Base-by-base conservation (phyloP, 2,113 vertebrate species). In the Crocuta crocuta region DNA sequence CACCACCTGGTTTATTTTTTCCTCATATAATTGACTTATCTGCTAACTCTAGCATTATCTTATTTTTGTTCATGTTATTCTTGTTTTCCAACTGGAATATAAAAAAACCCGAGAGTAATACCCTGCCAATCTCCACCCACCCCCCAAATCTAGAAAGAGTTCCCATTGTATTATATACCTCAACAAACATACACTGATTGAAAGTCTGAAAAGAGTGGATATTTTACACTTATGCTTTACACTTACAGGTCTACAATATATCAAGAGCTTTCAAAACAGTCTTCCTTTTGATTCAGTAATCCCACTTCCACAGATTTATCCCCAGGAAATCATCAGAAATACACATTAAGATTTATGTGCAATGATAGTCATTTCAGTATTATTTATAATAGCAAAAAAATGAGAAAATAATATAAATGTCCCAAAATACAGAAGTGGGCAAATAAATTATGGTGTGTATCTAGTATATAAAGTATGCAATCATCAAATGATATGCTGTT, bases 321-420 rank as follows among this genome's bases (percentile, higher is more conserved):
- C 26, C 7, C 80, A 74, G 66, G 80, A 93, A 96, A 70, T 79
- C 93, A 81, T 94, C 63, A 88, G 39, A 96, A 96, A 82, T 87
- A 43, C 28, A 43, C 50, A 68, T 71, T 85, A 84, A 93, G 31
- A 70, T 71, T 82, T 95, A 82, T n/a, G 23, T 79, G 11, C 31
- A 28, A 48, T 73, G 63, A 79, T 73, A 90, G 48, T 73, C 35
- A 94, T 39, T 39, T 90, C 33, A 63, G 31, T 55, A n/a, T 82
- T 93, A 55, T 79, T 87, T 95, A 94, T 79, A 83, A 63, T 53
- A 45, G 33, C 13, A 53, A 61, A 80, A 87, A 87, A 79, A 73
- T 70, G 19, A 92, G 7, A 92, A 89, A 85, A 81, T 19, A 73
- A 92, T 33, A 65, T 48, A 85, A 66, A 45, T 94, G 24, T 81